phyloP scores from a whole-genome alignment of 2,888 invertebrate species.

The Venusia cambrica region DNA sequence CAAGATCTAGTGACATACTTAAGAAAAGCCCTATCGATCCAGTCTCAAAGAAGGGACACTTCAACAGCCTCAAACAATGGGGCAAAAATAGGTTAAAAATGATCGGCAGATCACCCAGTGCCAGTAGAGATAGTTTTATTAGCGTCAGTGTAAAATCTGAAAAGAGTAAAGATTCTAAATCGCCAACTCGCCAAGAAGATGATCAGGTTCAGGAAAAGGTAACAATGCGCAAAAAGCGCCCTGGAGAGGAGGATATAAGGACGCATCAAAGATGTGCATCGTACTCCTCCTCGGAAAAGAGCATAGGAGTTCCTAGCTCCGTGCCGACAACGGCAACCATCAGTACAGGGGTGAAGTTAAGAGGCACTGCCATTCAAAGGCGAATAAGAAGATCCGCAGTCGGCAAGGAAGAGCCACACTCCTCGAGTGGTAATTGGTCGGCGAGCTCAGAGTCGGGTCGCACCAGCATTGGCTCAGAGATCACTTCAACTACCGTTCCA shows the following conservation, averaged over 20 bases:
- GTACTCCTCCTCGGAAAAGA: constrained; percentile 89
- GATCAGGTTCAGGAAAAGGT: constrained; percentile 85
- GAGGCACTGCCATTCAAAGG: constrained; percentile 87
- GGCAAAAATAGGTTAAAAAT: constrained; percentile 88
- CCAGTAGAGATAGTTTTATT: constrained; percentile 75
- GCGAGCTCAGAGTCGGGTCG: constrained; percentile 94
- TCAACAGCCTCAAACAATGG: constrained; percentile 92
- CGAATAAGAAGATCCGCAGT: constrained; percentile 84
- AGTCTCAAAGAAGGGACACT: constrained; percentile 82
- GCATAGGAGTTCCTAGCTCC: constrained; percentile 80
- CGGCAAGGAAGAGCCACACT: constrained; percentile 90
- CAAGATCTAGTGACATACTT: constrained; percentile 89
- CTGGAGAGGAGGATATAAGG: constrained; percentile 82
- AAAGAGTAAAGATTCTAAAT: constrained; percentile 63
- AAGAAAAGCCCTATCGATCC: constrained; percentile 84
- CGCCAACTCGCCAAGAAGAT: constrained; percentile 72
- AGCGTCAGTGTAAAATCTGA: constrained; percentile 58
- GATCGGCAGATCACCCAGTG: constrained; percentile 84
- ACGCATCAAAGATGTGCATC: constrained; percentile 90
- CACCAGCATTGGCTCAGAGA: constrained; percentile 92
- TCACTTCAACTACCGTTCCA: constrained; percentile 85
- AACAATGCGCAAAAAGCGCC: constrained; percentile 82
- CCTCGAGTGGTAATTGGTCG: constrained; percentile 97
- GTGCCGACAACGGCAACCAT: constrained; percentile 79
- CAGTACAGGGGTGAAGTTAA: constrained; percentile 85